phyloP scores from a whole-genome alignment of 2,113 vertebrate genomes.

The Ammodytes dubius region DNA sequence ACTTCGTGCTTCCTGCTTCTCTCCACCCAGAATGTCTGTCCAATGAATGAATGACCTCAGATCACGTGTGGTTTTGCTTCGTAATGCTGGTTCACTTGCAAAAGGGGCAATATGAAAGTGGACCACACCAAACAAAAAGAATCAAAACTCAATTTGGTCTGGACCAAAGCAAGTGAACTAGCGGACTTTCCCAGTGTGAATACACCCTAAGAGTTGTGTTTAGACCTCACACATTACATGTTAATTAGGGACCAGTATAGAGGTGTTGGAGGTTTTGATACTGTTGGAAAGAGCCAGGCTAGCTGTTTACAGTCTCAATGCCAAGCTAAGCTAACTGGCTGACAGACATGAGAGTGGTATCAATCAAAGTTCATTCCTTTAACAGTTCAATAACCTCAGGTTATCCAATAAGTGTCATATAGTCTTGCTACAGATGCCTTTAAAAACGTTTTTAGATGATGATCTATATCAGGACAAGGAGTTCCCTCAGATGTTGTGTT shows the following conservation, averaged over 20 bases:
- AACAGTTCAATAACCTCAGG: background rate
- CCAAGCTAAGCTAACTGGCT: constrained; percentile 1
- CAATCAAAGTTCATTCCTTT: background rate
- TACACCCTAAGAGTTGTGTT: background rate
- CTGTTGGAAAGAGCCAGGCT: background rate
- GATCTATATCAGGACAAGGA: background rate
- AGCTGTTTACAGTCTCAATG: too few species aligned
- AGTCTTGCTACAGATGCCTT: background rate
- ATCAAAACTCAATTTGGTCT: too few species aligned
- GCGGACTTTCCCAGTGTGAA: too few species aligned
- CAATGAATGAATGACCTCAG: too few species aligned
- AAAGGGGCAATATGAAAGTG: too few species aligned
- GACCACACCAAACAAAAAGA: too few species aligned
- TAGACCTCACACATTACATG: background rate
- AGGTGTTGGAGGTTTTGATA: background rate
- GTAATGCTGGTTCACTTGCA: too few species aligned
- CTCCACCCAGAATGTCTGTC: too few species aligned
- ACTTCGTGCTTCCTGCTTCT: too few species aligned
- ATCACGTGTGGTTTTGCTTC: too few species aligned
- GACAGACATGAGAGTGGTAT: background rate
- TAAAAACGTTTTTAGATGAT: background rate
- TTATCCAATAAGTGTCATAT: background rate
- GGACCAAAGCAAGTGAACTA: too few species aligned
- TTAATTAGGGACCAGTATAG: background rate
- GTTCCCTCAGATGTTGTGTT: background rate